Evolutionary conservation across 2,888 invertebrate species (phyloP).

Genomic region (Elegia similella): DNA sequence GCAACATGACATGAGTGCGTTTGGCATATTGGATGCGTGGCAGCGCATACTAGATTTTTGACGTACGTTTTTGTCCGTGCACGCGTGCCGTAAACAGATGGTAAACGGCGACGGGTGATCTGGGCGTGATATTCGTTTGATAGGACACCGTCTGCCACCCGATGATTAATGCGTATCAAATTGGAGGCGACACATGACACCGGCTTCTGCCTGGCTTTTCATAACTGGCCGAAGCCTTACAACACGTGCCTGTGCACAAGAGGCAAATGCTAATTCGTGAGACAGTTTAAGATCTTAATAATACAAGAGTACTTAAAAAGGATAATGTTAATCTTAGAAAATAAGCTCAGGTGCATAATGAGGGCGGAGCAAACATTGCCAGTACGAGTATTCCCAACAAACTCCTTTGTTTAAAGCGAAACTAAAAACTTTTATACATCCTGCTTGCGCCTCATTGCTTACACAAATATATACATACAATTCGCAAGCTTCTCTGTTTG

Average conservation of each 20-base stretch:
- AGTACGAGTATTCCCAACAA: conserved; percentile 25
- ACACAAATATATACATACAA: conserved; percentile 72
- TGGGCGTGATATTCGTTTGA: conserved; percentile 37
- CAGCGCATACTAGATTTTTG: conserved; percentile 31
- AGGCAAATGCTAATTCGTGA: not conserved
- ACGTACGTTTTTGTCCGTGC: conserved; percentile 23
- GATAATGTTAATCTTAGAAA: not conserved
- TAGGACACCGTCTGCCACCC: conserved; percentile 27
- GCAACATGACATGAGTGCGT: conserved; percentile 39
- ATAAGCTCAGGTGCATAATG: not conserved
- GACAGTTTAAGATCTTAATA: not conserved
- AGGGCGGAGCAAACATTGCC: not conserved
- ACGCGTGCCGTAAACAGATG: conserved; percentile 36
- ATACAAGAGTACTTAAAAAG: not conserved
- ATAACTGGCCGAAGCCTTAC: conserved; percentile 8
- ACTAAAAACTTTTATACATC: conserved; percentile 52
- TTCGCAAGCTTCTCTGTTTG: conserved; percentile 58
- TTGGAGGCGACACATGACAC: conserved; percentile 21
- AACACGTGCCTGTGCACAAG: conserved; percentile 10
- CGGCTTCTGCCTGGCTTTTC: conserved; percentile 17
- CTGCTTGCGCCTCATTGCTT: conserved; percentile 64
- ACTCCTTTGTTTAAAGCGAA: conserved; percentile 37
- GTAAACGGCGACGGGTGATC: conserved; percentile 29
- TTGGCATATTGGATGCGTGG: conserved; percentile 48
- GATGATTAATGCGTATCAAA: conserved; percentile 24